Percentiles rank a stretch among this genome's conserved stretches.
Evolutionary conservation across 2,797 vertebrate genomes (phyloP).

Genomic region (Malurus leucopterus): DNA sequence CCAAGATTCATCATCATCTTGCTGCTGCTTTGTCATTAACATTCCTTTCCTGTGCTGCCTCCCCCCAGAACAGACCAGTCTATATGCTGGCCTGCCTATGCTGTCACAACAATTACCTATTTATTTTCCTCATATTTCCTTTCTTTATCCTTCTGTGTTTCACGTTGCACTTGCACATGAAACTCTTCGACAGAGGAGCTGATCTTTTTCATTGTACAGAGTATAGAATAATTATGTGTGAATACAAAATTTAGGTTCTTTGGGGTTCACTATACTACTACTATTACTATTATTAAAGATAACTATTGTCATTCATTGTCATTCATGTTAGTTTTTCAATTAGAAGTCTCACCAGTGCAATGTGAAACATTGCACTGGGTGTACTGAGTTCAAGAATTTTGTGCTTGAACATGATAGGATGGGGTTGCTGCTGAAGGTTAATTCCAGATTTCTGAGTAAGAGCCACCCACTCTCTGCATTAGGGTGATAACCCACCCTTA

Average conservation of each 20-base stretch:
- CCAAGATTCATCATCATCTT: neutral
- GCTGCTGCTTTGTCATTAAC: slow-evolving; percentile 25
- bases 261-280: neutral
- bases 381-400: neutral
- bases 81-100: neutral
- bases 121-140: neutral
- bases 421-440: neutral
- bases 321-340: neutral
- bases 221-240: neutral
- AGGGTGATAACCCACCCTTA: neutral
- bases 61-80: neutral
- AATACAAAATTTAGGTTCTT: neutral
- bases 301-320: too few species aligned
- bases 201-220: neutral
- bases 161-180: neutral
- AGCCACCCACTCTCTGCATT: neutral
- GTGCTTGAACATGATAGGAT: neutral
- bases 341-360: neutral
- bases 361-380: neutral
- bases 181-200: neutral
- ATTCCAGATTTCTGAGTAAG: neutral
- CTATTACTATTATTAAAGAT: neutral
- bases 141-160: neutral
- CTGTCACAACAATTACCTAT: neutral
- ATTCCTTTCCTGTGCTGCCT: neutral